These are phyloP conservation scores for Pseudoips prasinana DNA, from an alignment of 2,888 invertebrate species.

Conservation along the genomic window DNA sequence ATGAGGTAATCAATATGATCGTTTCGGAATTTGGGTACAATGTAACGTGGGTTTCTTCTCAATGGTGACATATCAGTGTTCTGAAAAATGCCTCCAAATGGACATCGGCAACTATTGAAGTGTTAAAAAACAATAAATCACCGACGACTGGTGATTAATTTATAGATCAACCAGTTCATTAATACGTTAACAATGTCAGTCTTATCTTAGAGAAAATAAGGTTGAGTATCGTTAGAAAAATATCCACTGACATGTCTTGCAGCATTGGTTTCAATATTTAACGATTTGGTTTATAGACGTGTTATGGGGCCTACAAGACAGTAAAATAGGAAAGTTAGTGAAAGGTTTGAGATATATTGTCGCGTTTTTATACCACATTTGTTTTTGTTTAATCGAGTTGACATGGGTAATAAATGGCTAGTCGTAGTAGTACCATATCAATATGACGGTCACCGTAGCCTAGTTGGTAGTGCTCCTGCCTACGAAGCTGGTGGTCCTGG, in stretches of 20 bases:
- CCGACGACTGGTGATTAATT: conserved; percentile 53
- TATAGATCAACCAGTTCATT: conserved; percentile 39
- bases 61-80: conserved; percentile 23
- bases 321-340: conserved; percentile 64
- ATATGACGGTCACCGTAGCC: too few relatives aligned
- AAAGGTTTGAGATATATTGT: conserved; percentile 59
- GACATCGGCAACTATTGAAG: conserved; percentile 55
- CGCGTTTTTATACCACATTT: conserved; percentile 38
- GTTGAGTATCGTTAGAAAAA: conserved; percentile 24
- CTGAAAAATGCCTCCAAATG: conserved; percentile 40
- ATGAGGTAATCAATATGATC: too few relatives aligned
- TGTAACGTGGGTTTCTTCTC: too few relatives aligned
- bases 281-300: conserved; percentile 52
- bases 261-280: conserved; percentile 39
- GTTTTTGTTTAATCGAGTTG: conserved; percentile 41
- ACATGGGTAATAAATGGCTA: conserved; percentile 3
- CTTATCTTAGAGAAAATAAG: conserved; percentile 26
- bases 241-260: conserved; percentile 14
- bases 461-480: too few relatives aligned
- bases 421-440: too few relatives aligned
- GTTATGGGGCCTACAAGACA: conserved; percentile 48
- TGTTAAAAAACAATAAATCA: conserved; percentile 61
- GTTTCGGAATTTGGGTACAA: too few relatives aligned
- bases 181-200: conserved; percentile 10
- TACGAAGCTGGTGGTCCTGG: too few relatives aligned